A percentile compares a stretch with the other conserved stretches of the same genome.
Evolutionary conservation across 2,113 vertebrate species (phyloP).

Genomic region (Etheostoma spectabile): DNA sequence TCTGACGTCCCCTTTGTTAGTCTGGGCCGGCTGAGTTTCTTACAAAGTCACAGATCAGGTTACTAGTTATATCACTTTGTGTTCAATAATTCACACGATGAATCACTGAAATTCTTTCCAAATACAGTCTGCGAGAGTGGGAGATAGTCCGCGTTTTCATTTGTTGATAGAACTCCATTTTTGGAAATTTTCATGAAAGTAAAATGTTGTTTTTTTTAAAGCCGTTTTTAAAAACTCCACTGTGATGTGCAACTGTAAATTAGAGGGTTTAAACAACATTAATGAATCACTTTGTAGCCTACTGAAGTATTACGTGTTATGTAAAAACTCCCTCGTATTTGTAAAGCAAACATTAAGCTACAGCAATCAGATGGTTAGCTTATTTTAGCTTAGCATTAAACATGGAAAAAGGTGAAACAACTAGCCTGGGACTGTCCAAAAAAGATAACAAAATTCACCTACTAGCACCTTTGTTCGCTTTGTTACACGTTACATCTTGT

Average conservation of each 20-base stretch:
- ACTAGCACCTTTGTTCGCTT: too few species aligned
- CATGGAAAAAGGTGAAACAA: too few species aligned
- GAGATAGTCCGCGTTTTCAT: not conserved
- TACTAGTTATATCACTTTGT: constrained; percentile 23
- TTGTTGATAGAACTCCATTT: not conserved
- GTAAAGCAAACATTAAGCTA: too few species aligned
- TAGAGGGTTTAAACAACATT: not conserved
- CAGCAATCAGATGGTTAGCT: too few species aligned
- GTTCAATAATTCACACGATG: constrained; percentile 38
- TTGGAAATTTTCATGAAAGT: not conserved
- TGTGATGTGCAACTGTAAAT: too few species aligned
- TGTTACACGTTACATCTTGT: too few species aligned
- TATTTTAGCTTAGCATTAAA: too few species aligned
- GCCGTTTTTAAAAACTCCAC: not conserved
- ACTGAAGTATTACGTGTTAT: too few species aligned
- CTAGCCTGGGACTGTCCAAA: too few species aligned
- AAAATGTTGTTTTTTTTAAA: not conserved
- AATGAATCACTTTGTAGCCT: too few species aligned
- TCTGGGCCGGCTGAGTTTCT: constrained; percentile 18
- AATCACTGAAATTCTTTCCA: not conserved
- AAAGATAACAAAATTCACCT: too few species aligned
- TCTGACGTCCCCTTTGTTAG: constrained; percentile 27
- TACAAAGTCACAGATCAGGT: constrained; percentile 28
- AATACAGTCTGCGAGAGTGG: not conserved
- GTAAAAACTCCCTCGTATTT: not conserved